A percentile compares a stretch with the other conserved stretches of the same genome.
phyloP scores from a whole-genome alignment of 2,113 vertebrate species.

The Oreochromis tanganicae region DNA sequence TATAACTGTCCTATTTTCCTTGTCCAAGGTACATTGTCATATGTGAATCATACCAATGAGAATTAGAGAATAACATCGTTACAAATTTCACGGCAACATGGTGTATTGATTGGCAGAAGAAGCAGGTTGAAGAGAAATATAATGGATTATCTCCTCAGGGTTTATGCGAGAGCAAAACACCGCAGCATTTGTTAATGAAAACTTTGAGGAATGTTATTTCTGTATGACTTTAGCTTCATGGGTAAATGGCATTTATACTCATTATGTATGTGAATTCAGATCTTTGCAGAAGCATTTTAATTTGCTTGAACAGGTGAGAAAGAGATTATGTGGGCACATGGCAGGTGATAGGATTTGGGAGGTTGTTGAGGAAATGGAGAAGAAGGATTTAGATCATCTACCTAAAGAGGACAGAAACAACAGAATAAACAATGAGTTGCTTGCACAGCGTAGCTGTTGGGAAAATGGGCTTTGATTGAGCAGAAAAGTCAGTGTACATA shows the following conservation, averaged over 20 bases:
- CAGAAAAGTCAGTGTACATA: background rate
- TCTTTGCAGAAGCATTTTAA: background rate
- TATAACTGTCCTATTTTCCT: background rate
- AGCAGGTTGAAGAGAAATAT: background rate
- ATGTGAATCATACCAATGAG: background rate
- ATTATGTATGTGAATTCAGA: background rate
- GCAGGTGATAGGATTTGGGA: constrained; percentile 6
- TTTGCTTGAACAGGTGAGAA: background rate
- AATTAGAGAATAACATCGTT: background rate
- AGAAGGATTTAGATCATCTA: constrained; percentile 22
- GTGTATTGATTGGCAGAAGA: background rate
- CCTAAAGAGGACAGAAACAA: background rate
- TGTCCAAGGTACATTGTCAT: background rate
- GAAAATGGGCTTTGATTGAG: background rate
- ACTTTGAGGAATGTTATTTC: background rate
- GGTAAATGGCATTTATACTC: background rate
- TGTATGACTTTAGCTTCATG: background rate
- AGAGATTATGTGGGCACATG: background rate
- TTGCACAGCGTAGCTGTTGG: background rate
- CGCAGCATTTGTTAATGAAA: background rate
- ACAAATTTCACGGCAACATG: background rate
- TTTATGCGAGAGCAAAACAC: background rate
- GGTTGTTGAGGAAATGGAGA: constrained; percentile 7
- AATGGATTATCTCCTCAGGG: background rate
- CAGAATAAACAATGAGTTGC: background rate